These are phyloP conservation scores for Delphinus delphis DNA, from an alignment of 2,113 vertebrate genomes.

Conservation along the genomic window DNA sequence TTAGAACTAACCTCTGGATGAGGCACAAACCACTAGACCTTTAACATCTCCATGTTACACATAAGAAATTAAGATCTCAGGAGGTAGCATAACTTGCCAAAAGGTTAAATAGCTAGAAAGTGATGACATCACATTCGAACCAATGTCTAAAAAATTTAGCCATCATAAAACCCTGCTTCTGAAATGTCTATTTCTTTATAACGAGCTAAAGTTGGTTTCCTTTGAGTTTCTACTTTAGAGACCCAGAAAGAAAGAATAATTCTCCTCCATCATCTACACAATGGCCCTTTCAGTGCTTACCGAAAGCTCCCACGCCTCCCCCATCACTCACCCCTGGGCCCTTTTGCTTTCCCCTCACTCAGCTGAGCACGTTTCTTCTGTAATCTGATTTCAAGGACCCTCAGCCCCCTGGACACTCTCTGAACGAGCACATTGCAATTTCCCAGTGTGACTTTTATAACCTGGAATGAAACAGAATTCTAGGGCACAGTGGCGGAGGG, in stretches of 20 bases:
- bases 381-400: neutral
- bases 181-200: neutral
- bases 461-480: neutral
- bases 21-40: too few relatives aligned
- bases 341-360: accelerated
- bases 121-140: neutral
- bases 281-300: neutral
- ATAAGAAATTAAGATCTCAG: too few relatives aligned
- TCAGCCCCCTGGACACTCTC: neutral
- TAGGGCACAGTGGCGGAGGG: neutral
- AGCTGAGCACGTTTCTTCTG: neutral
- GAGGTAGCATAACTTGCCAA: neutral
- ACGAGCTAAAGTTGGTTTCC: neutral
- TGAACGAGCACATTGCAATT: accelerated
- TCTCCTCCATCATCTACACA: accelerated
- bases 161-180: neutral
- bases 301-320: neutral
- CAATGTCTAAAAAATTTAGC: neutral
- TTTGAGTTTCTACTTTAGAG: neutral
- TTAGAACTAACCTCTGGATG: neutral
- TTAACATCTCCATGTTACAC: neutral
- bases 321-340: accelerated
- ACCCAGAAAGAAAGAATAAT: neutral
- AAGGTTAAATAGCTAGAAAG: neutral
- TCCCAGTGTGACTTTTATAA: accelerated